Conservation (phyloP, 2,797 vertebrate genomes). For the Sparus aurata region DNA sequence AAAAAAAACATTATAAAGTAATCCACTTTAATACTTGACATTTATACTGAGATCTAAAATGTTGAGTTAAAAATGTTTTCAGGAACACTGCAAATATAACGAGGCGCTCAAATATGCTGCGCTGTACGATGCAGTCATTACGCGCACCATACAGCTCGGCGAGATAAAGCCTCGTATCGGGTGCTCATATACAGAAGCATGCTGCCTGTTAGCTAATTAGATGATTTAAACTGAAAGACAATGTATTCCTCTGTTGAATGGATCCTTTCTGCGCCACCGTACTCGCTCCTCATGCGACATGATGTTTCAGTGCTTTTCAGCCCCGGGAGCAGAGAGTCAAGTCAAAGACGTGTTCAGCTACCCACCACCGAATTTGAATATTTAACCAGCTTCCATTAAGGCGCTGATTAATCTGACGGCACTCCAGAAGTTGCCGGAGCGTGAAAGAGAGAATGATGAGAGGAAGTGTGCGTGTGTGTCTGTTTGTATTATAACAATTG, state of each 20-base stretch:
- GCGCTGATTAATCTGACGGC: conserved; percentile 78
- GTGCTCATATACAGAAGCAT: neutral
- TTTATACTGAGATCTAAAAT: neutral
- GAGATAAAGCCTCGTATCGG: neutral
- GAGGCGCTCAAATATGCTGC: neutral
- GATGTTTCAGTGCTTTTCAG: conserved; percentile 27
- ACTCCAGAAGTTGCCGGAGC: conserved; percentile 74
- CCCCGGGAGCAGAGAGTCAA: conserved; percentile 14
- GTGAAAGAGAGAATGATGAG: conserved; percentile 62
- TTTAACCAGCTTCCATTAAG: conserved; percentile 79
- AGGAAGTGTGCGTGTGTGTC: neutral
- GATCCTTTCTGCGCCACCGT: neutral
- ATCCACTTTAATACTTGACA: neutral
- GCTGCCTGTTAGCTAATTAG: conserved; percentile 3
- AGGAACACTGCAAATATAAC: neutral
- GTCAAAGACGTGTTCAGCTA: conserved; percentile 61
- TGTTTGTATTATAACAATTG: conserved; percentile 3
- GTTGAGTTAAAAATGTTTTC: neutral
- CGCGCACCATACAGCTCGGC: neutral
- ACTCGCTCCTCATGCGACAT: no score
- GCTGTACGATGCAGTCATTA: neutral
- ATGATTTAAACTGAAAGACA: conserved; percentile 3
- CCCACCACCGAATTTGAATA: conserved; percentile 75
- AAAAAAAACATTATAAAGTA: neutral
- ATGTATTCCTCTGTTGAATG: conserved; percentile 15